These are phyloP conservation scores for Sylvia atricapilla DNA, from an alignment of 2,113 vertebrate genomes.

Conservation along the genomic window DNA sequence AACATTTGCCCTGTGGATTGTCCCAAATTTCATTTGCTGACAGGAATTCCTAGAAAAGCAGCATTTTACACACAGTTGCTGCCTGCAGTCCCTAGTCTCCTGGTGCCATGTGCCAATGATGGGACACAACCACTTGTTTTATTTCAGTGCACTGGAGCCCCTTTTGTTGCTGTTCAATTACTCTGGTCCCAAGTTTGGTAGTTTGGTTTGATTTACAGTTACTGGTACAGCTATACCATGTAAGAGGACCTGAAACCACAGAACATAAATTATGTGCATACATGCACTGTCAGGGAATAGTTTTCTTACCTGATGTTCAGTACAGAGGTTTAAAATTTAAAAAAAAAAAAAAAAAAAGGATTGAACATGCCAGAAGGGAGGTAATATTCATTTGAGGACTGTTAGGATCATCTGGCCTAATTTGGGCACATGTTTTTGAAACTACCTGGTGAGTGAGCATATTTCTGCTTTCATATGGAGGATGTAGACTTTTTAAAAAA, in stretches of 20 bases:
- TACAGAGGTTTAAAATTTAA: not conserved
- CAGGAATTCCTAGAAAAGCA: not conserved
- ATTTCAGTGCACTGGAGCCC: not conserved
- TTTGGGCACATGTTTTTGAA: not conserved
- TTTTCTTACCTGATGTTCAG: not conserved
- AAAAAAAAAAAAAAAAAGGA: not conserved
- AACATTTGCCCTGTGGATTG: not conserved
- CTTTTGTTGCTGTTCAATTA: not conserved
- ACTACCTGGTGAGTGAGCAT: not conserved
- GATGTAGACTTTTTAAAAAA: not conserved
- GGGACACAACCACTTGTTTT: not conserved
- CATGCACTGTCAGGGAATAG: not conserved
- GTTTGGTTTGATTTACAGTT: not conserved
- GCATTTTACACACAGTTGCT: not conserved
- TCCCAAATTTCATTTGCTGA: not conserved
- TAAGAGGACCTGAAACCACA: not conserved
- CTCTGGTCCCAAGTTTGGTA: not conserved
- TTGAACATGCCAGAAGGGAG: not conserved
- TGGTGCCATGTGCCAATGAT: rapidly evolving
- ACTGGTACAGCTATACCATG: not conserved
- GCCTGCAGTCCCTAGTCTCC: no score
- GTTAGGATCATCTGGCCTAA: not conserved
- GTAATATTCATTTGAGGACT: not conserved
- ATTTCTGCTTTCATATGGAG: not conserved
- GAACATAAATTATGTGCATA: not conserved